These are phyloP conservation scores for Notoglanidium macrostoma DNA, from an alignment of 2,797 vertebrate species.

Conservation along the genomic window DNA sequence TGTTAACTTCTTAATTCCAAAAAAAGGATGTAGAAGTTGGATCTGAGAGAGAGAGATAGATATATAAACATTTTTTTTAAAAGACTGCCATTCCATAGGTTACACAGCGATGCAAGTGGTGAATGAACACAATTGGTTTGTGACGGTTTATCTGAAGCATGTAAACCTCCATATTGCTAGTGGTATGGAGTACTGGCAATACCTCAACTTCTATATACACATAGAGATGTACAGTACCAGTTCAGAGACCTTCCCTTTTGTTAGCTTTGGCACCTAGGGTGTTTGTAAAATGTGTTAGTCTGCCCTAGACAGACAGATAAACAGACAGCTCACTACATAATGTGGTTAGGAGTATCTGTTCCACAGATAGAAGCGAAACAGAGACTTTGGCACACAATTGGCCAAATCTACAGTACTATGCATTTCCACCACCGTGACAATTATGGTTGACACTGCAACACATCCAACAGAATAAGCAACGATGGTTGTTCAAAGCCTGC, in stretches of 20 bases:
- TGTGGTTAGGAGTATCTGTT: neutral
- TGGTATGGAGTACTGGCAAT: neutral
- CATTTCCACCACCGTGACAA: neutral
- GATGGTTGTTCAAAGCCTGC: neutral
- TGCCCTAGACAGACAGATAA: neutral
- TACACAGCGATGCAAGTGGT: neutral
- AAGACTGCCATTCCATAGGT: neutral
- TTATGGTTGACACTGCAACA: neutral
- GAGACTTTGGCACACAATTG: neutral
- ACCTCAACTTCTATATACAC: neutral
- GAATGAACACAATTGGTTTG: neutral
- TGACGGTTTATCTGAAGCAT: neutral
- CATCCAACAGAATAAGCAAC: neutral
- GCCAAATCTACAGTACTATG: neutral
- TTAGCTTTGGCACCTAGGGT: neutral
- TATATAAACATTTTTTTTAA: neutral
- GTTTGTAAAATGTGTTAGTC: neutral
- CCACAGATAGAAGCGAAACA: too few species aligned
- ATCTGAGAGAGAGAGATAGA: neutral
- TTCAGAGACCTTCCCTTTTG: neutral
- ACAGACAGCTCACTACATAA: neutral
- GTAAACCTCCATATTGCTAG: neutral
- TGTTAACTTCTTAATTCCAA: too few species aligned
- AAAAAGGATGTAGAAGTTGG: neutral
- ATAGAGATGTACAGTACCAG: neutral